These are phyloP conservation scores for Pteronotus mesoamericanus DNA, from an alignment of 2,797 vertebrate species.

Conservation along the genomic window DNA sequence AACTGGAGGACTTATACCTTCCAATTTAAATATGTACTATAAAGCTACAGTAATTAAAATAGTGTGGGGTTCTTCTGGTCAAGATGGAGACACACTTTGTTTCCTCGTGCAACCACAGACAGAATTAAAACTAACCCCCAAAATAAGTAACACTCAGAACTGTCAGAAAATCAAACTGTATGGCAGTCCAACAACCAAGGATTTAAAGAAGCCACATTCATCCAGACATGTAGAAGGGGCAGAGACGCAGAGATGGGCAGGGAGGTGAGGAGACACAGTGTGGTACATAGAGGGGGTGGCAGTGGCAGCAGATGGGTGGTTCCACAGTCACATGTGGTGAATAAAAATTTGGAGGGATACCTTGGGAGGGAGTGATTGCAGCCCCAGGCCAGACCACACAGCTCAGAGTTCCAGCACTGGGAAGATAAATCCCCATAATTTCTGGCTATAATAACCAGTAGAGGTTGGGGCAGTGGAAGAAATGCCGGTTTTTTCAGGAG, in stretches of 20 bases:
- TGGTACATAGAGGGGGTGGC: no score
- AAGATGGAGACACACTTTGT: background rate
- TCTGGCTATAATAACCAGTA: no score
- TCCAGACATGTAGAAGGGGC: background rate
- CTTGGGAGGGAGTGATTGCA: background rate
- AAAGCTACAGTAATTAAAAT: background rate
- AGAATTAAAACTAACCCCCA: background rate
- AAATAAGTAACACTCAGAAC: background rate
- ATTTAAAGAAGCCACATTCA: background rate
- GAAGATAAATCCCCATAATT: no score
- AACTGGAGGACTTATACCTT: background rate
- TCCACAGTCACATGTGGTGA: background rate
- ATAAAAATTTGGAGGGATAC: background rate
- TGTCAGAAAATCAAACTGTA: background rate
- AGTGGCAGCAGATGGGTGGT: no score
- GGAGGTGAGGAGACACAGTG: background rate
- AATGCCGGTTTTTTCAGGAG: background rate
- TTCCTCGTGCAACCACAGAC: background rate
- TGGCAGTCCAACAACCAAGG: background rate
- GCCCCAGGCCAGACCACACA: background rate
- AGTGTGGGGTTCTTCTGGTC: background rate
- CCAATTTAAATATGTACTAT: background rate
- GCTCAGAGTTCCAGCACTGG: background rate
- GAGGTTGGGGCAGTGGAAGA: no score
- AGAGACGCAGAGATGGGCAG: background rate